Conservation (phyloP, 2,113 vertebrate species). For the Tetrax tetrax region DNA sequence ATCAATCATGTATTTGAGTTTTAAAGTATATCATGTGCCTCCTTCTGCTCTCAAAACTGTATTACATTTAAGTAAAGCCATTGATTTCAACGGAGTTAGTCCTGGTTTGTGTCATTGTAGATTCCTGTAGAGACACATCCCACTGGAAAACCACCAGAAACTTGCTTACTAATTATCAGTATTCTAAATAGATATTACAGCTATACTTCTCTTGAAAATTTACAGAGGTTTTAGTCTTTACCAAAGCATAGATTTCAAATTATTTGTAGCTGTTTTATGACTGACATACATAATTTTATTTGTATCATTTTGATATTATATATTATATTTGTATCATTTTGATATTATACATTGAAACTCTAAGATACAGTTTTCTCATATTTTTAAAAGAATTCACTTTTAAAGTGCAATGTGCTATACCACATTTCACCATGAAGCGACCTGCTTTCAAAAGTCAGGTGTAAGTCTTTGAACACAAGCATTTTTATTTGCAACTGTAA, state of each 20-base stretch:
- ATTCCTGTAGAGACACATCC: neutral
- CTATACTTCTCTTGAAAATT: neutral
- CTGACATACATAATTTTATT: neutral
- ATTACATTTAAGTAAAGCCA: neutral
- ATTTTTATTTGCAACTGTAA: neutral
- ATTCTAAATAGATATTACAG: neutral
- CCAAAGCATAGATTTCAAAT: neutral
- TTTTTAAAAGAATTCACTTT: neutral
- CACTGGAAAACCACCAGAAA: neutral
- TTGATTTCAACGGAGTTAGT: constrained; percentile 7
- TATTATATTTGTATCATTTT: neutral
- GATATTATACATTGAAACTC: neutral
- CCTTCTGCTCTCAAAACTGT: neutral
- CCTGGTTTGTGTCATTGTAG: neutral
- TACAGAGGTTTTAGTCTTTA: neutral
- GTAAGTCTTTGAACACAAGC: neutral
- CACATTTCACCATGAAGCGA: neutral
- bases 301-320: neutral
- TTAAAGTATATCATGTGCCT: neutral
- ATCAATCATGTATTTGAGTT: neutral
- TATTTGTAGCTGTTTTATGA: neutral
- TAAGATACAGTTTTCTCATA: neutral
- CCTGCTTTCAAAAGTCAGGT: neutral
- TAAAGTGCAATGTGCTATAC: neutral
- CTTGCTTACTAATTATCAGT: neutral